Base-by-base conservation (phyloP, 2,113 vertebrate species). In the Dromiciops gliroides region DNA sequence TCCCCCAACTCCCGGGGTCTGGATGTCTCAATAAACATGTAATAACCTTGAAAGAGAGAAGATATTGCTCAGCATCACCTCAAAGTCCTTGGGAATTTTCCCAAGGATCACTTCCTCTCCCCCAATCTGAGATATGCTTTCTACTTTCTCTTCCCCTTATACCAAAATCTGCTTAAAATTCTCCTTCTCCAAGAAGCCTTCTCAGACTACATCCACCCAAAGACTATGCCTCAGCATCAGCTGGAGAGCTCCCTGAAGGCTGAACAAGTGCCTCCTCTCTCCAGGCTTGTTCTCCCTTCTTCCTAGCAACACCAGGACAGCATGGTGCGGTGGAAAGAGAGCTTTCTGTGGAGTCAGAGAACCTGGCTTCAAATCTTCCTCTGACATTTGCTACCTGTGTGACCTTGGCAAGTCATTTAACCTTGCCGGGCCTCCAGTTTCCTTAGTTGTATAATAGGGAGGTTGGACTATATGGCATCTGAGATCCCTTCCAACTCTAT, bases 1-100 rank as follows among this genome's bases (percentile, higher is more conserved):
- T 99, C 99, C 23, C 99, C 99, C 0, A 97, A 98, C 95, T 98
- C 98, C 26, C 99, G 99, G 0, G 99, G 99, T 48, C 98, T 98
- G 0, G 99, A 99, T 0, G 99, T 99, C 98, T 99, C 99, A 0
- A 99, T 99, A 98, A 99, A 99, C 99, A 99, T 99, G 98, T 99
- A 99, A 97, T 99, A 99, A 56, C 99, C 99, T 99, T 97, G 12
- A 48, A 96, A 60, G 94, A 14, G 14, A 75, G 88, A 94, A 96
- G 25, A 83, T 37, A 83, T 96, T 83, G 95, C 48, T 90, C 0
- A 3, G 60, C 51, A 25, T 48, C 48, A 67, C 44, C 5, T 23
- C n/a, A 44, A 44, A 44, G 19, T 44, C 67, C n/a, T 44, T 44
- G 2, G 44, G 67, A 75, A 75, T 22, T 83, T 83, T 83, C n/a